phyloP scores from a whole-genome alignment of 2,888 invertebrate species.

The Adela reaumurella region DNA sequence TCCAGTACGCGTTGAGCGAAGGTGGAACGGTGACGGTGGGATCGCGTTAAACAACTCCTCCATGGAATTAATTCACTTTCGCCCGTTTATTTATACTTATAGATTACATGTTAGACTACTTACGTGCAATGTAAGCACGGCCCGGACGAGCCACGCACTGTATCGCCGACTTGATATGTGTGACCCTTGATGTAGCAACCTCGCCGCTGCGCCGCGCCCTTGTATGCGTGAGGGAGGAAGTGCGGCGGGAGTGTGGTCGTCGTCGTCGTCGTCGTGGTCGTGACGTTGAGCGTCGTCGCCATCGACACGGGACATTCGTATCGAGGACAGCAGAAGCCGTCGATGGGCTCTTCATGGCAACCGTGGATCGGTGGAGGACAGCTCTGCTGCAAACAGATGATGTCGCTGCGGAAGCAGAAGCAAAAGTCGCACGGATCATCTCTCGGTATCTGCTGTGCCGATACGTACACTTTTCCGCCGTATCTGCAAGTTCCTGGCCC shows the following conservation, averaged over 20 bases:
- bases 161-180: conserved; percentile 82
- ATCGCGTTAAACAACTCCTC: no score
- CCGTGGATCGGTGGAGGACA: conserved; percentile 92
- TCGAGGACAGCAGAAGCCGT: conserved; percentile 91
- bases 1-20: no score
- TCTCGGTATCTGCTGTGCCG: conserved; percentile 91
- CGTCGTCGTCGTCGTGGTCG: conserved; percentile 85
- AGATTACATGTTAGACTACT: no score
- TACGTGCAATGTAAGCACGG: conserved; percentile 94
- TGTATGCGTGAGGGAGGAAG: conserved; percentile 75
- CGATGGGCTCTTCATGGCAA: conserved; percentile 88
- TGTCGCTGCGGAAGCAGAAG: conserved; percentile 95
- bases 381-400: conserved; percentile 91
- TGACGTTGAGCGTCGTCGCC: conserved; percentile 76
- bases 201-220: conserved; percentile 67
- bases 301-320: conserved; percentile 91
- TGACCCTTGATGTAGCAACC: conserved; percentile 86
- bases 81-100: no score
- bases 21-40: no score
- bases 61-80: no score
- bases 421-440: conserved; percentile 96
- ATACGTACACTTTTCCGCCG: conserved; percentile 88
- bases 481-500: conserved; percentile 90
- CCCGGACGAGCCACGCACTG: conserved; percentile 81
- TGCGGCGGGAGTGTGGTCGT: conserved; percentile 83